Evolutionary conservation across 1,140 invertebrate genomes (phyloP), one percentile per base, ranked within the genome.

Genomic region (Ips typographus): DNA sequence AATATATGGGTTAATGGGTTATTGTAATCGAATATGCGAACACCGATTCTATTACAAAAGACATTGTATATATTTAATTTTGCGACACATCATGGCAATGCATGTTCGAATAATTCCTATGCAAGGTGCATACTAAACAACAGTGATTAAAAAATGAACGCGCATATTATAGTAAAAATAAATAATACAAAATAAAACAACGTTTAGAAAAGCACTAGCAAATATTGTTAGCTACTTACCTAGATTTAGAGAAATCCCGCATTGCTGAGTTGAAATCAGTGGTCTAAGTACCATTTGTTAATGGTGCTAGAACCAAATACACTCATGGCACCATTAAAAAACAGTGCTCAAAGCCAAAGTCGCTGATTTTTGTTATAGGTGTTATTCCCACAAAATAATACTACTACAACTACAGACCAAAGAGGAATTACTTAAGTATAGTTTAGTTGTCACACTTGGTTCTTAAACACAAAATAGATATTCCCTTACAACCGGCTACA

Each of bases 281-380:
- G 74, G 40, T 71, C 68, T 57, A 77, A 77, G 78, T 67, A 77
- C 78, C 79, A 78, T 75, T 79, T 80, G 79, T 74, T 72, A 75
- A 75, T 79, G 78, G 78, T 79, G 78, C 72, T 73, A 73, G 72
- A 73, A 73, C 67, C 60, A 57, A 59, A 73, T 37, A 44, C 63
- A 73, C 70, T 73, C 72, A 71, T 47, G 66, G 63, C 79, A 80
- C 79, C 79, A 80, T 77, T 77, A 77, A 77, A 80, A 80, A 80
- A 79, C 77, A 78, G 79, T 80, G 75, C 78, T 79, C 72, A 73
- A 70, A 69, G 40, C 63, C 72, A 47, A 71, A 52, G 41, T 4
- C 40, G 40, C 41, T 8, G 57, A 40, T 22, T 22, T 22, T 22
- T 22, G 22, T 22, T 47, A 0, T 4, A 51, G 43, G 8, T 65